These are phyloP conservation scores for Rhopalosiphum maidis DNA, from an alignment of 1,140 invertebrate genomes.

Conservation along the genomic window DNA sequence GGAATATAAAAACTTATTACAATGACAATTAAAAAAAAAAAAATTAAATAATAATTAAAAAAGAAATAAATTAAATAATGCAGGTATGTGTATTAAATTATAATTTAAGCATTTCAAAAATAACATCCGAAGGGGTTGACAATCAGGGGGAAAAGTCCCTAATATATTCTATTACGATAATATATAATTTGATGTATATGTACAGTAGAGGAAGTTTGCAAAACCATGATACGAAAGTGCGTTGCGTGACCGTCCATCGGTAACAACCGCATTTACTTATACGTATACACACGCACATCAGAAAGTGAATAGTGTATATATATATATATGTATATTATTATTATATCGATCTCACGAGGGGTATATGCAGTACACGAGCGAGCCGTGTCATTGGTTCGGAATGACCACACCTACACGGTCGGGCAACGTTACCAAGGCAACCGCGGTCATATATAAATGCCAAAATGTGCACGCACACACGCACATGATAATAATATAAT, in stretches of 20 bases:
- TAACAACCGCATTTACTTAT: not conserved
- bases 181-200: not conserved
- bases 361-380: not conserved
- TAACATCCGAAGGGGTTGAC: not conserved
- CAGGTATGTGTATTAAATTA: not conserved
- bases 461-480: constrained; percentile 32
- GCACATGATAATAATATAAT: not conserved
- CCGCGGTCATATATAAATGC: constrained; percentile 48
- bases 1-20: not conserved
- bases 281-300: not conserved
- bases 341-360: constrained; percentile 36
- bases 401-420: constrained; percentile 57
- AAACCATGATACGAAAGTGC: not conserved
- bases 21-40: not conserved
- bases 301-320: not conserved
- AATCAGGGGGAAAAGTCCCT: not conserved
- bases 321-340: not conserved
- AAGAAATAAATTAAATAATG: not conserved
- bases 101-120: not conserved
- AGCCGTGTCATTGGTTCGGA: constrained; percentile 54
- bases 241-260: constrained; percentile 17
- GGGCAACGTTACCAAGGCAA: constrained; percentile 54
- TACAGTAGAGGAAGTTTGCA: not conserved
- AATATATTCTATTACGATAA: not conserved
- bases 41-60: not conserved